Conservation (phyloP, 2,113 vertebrate genomes). For the Istiophorus platypterus region DNA sequence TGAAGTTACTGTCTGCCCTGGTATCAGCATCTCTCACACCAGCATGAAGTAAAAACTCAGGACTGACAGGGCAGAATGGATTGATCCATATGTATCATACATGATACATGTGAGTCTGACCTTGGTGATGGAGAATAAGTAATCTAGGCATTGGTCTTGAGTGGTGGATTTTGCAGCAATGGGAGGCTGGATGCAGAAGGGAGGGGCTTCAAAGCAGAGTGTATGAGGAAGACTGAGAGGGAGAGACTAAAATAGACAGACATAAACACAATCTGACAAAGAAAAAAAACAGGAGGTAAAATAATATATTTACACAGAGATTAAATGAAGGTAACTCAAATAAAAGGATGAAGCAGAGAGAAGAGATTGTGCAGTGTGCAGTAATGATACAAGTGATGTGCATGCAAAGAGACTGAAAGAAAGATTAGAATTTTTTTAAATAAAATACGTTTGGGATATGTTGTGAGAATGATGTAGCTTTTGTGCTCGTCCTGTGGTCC, state of each 20-base stretch:
- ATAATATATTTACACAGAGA: neutral
- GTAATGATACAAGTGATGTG: neutral
- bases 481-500: slow-evolving; percentile 62
- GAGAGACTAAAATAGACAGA: neutral
- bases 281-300: neutral
- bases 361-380: neutral
- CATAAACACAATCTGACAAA: neutral
- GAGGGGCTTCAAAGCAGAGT: neutral
- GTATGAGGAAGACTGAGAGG: neutral
- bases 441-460: slow-evolving; percentile 1
- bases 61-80: slow-evolving; percentile 31
- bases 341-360: neutral
- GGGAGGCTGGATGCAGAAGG: neutral
- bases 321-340: neutral
- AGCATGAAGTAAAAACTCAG: slow-evolving; percentile 31
- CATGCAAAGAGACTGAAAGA: neutral
- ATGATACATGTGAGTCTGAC: slow-evolving; percentile 41
- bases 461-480: slow-evolving; percentile 50
- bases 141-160: slow-evolving; percentile 10
- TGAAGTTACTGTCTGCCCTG: slow-evolving; percentile 62
- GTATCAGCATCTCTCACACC: slow-evolving; percentile 34
- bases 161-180: slow-evolving; percentile 12
- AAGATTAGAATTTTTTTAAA: neutral
- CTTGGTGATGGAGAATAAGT: slow-evolving; percentile 28
- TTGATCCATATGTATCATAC: slow-evolving; percentile 48